Evolutionary conservation across 2,113 vertebrate species (phyloP).

Genomic region (Syngnathoides biaculeatus): DNA sequence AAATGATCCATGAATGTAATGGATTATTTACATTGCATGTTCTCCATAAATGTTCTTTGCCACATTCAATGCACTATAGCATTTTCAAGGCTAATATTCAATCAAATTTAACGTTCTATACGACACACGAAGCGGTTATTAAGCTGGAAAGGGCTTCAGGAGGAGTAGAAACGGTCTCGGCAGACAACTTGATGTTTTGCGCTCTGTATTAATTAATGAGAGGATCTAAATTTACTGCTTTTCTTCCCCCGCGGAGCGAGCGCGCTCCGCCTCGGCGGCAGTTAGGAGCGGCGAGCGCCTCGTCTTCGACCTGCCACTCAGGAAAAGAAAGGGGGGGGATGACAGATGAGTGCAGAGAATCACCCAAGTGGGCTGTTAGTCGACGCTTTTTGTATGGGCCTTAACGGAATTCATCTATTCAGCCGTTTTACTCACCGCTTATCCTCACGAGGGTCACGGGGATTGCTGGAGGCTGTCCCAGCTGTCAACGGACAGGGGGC

Average conservation of each 20-base stretch:
- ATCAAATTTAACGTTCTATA: too few relatives aligned
- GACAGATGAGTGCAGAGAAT: conserved; percentile 30
- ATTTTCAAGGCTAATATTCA: neutral
- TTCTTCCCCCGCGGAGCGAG: conserved; percentile 12
- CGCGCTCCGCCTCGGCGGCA: conserved; percentile 5
- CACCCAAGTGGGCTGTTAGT: conserved; percentile 45
- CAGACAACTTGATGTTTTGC: neutral
- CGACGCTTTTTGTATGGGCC: conserved; percentile 7
- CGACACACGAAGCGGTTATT: neutral
- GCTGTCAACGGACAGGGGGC: too few relatives aligned
- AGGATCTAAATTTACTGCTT: conserved; percentile 26
- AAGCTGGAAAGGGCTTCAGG: neutral
- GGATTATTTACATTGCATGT: neutral
- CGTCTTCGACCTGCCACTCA: conserved; percentile 41
- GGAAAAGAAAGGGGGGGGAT: conserved; percentile 27
- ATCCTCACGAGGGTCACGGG: too few relatives aligned
- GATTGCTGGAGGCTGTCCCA: too few relatives aligned
- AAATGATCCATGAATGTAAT: neutral
- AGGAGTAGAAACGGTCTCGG: neutral
- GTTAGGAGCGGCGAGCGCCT: conserved; percentile 19
- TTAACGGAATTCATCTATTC: too few relatives aligned
- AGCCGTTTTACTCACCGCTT: too few relatives aligned
- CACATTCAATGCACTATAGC: neutral
- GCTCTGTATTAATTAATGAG: conserved; percentile 43
- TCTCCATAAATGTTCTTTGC: neutral